Evolutionary conservation across 1,140 invertebrate genomes (phyloP).

Genomic region (Microvelia longipes): DNA sequence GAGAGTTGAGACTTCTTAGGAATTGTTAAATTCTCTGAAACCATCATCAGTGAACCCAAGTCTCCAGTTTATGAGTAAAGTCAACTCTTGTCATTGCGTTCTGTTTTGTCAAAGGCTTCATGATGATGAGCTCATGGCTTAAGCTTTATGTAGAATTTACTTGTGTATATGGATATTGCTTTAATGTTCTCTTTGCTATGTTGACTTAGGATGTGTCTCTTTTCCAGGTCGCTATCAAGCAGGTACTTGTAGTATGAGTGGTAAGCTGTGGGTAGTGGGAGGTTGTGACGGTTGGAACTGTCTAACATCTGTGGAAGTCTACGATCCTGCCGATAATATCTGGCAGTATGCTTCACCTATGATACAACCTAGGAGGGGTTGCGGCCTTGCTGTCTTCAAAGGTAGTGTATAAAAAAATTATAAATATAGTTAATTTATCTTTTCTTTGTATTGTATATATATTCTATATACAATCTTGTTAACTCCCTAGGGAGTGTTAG

Average conservation of each 20-base stretch:
- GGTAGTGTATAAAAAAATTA: constrained; percentile 33
- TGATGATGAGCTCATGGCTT: too few species aligned
- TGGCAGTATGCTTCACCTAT: constrained; percentile 38
- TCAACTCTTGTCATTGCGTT: too few species aligned
- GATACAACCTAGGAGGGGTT: constrained; percentile 48
- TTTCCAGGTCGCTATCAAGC: constrained; percentile 56
- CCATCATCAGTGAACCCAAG: too few species aligned
- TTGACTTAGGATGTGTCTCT: too few species aligned
- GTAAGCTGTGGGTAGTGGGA: constrained; percentile 56
- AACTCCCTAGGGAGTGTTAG: too few species aligned
- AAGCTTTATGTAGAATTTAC: too few species aligned
- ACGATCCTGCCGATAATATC: constrained; percentile 40
- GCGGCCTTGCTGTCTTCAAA: constrained; percentile 45
- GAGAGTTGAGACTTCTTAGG: too few species aligned
- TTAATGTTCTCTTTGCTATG: too few species aligned
- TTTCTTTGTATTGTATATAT: not conserved
- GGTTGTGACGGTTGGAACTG: constrained; percentile 71
- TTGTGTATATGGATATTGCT: too few species aligned
- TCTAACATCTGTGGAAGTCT: constrained; percentile 51
- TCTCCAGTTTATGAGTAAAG: too few species aligned
- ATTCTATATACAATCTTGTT: not conserved
- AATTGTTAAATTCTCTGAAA: too few species aligned
- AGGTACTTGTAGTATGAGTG: constrained; percentile 48
- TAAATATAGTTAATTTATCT: not conserved
- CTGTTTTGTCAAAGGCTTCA: too few species aligned